phyloP scores from a whole-genome alignment of 2,113 vertebrate genomes.

The Arvicanthis niloticus region DNA sequence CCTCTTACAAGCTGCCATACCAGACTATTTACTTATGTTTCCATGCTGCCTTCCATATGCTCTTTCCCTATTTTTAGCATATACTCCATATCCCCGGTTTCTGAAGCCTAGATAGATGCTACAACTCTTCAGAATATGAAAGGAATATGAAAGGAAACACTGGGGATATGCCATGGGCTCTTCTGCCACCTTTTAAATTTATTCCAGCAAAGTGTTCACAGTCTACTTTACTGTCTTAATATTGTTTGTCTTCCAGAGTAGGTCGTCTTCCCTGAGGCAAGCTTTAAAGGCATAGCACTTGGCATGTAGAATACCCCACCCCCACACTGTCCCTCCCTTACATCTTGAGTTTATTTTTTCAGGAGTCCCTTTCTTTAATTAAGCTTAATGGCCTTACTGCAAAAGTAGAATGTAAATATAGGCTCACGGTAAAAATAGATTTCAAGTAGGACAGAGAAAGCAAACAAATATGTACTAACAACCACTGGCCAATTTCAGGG shows the following conservation, averaged over 20 bases:
- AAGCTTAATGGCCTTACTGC: slow-evolving; percentile 1
- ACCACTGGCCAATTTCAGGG: background rate
- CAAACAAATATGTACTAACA: slow-evolving; percentile 3
- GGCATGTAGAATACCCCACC: background rate
- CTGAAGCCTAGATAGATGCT: background rate
- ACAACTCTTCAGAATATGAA: background rate
- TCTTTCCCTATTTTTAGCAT: background rate
- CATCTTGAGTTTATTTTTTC: background rate
- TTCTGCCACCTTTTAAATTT: background rate
- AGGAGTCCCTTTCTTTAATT: slow-evolving; percentile 1
- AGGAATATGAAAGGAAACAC: background rate
- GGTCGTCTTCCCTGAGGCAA: background rate
- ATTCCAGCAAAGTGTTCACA: background rate
- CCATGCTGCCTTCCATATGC: background rate
- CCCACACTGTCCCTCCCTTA: background rate
- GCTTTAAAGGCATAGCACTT: background rate
- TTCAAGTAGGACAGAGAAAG: background rate
- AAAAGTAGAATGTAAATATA: slow-evolving; percentile 19
- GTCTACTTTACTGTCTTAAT: background rate
- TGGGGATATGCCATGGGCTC: background rate
- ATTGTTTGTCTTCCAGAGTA: background rate
- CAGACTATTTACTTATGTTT: slow-evolving; percentile 15
- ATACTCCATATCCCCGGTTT: background rate
- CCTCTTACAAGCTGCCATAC: background rate
- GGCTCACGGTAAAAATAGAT: background rate